Conservation (phyloP, 2,888 invertebrate genomes). For the Athetis lepigone region DNA sequence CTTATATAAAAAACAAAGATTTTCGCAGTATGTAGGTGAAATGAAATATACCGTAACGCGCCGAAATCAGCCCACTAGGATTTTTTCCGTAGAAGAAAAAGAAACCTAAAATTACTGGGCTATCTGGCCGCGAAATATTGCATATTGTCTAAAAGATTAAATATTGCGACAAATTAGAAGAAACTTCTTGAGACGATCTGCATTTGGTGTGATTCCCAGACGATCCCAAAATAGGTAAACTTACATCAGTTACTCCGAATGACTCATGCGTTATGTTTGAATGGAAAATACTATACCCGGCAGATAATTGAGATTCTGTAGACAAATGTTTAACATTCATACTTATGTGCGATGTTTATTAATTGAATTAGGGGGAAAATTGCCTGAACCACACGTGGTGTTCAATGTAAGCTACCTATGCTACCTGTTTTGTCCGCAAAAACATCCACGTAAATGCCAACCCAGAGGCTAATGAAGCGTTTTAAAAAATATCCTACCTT, state of each 20-base stretch:
- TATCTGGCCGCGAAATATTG: slow-evolving; percentile 9
- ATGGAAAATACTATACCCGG: slow-evolving; percentile 56
- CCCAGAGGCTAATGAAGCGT: too few species aligned
- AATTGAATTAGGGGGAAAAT: slow-evolving; percentile 13
- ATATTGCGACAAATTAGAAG: slow-evolving; percentile 72
- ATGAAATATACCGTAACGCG: too few species aligned
- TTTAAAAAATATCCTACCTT: too few species aligned
- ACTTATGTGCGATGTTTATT: slow-evolving; percentile 19
- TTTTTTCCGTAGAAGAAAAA: too few species aligned
- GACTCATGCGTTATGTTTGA: slow-evolving; percentile 73
- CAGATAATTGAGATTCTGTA: slow-evolving; percentile 53
- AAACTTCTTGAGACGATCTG: slow-evolving; percentile 69
- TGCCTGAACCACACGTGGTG: slow-evolving; percentile 1
- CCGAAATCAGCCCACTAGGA: too few species aligned
- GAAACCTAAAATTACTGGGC: slow-evolving; percentile 23
- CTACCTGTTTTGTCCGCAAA: too few species aligned
- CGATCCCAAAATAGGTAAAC: slow-evolving; percentile 83
- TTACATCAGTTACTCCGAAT: slow-evolving; percentile 73
- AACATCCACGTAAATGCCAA: too few species aligned
- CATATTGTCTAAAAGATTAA: slow-evolving; percentile 69
- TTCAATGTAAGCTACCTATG: too few species aligned
- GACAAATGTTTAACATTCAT: slow-evolving; percentile 38
- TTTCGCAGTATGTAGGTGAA: slow-evolving; percentile 18
- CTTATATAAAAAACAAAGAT: slow-evolving; percentile 62
- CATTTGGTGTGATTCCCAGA: slow-evolving; percentile 83